Conservation (phyloP, 1,140 invertebrate genomes). For the Pachyrhynchus sulphureomaculatus region DNA sequence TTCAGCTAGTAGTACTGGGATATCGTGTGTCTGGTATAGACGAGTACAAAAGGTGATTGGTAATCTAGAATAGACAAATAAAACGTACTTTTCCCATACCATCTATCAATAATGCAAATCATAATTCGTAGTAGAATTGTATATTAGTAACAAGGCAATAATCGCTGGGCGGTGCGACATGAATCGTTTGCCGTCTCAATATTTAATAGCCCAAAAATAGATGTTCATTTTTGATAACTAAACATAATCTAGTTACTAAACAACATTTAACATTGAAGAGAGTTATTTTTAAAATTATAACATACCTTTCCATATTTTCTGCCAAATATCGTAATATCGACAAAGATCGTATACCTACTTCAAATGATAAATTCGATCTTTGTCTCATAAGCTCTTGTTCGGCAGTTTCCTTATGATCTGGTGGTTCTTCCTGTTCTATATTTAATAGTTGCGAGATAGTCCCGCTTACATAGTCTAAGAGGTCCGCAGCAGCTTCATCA, state of each 20-base stretch:
- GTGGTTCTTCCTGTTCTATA: slow-evolving; percentile 46
- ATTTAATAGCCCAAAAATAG: no score
- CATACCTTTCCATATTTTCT: slow-evolving; percentile 51
- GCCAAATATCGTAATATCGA: slow-evolving; percentile 66
- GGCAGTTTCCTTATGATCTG: slow-evolving; percentile 52
- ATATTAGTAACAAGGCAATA: no score
- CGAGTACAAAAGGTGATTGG: slow-evolving; percentile 63
- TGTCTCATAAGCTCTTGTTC: slow-evolving; percentile 64
- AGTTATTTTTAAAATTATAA: no score
- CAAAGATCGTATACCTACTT: slow-evolving; percentile 70
- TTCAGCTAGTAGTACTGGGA: slow-evolving; percentile 71
- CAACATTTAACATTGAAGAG: no score
- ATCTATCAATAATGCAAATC: background rate
- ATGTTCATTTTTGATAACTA: no score
- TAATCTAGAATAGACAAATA: slow-evolving; percentile 47
- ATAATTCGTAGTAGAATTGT: no score
- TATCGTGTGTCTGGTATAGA: slow-evolving; percentile 67
- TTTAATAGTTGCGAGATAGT: slow-evolving; percentile 46
- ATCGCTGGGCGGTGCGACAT: no score
- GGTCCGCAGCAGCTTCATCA: slow-evolving; percentile 67
- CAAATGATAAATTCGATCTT: slow-evolving; percentile 65
- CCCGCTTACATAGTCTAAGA: slow-evolving; percentile 68
- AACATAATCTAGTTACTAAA: no score
- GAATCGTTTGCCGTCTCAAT: no score
- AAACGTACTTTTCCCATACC: background rate